phyloP scores from a whole-genome alignment of 2,888 invertebrate species.

The Chrysopilus asiliformis region DNA sequence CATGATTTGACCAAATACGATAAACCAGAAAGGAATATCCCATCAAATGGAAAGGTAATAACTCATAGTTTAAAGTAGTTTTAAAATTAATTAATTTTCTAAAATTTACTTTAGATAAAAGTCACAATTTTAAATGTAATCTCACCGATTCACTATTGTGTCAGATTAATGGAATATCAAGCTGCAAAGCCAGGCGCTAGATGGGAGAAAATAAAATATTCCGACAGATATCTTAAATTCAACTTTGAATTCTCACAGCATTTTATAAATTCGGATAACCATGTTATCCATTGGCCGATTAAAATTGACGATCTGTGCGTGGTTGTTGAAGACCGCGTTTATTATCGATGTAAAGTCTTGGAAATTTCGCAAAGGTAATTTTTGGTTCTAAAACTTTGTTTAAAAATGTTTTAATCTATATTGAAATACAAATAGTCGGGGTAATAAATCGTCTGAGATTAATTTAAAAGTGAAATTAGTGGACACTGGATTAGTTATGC shows the following conservation, averaged over 20 bases:
- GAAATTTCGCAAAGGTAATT: slow-evolving; percentile 24
- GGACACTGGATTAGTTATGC: slow-evolving; percentile 43
- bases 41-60: slow-evolving; percentile 19
- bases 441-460: slow-evolving; percentile 13
- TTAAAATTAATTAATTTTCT: not conserved
- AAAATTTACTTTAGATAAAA: slow-evolving; percentile 28
- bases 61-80: not conserved
- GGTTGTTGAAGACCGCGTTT: slow-evolving; percentile 38
- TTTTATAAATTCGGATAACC: slow-evolving; percentile 19
- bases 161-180: slow-evolving; percentile 39
- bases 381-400: no score
- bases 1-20: slow-evolving; percentile 47
- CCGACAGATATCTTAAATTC: slow-evolving; percentile 20
- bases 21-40: slow-evolving; percentile 40
- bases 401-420: no score
- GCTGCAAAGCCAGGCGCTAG: slow-evolving; percentile 20
- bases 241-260: slow-evolving; percentile 21
- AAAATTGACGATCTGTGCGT: slow-evolving; percentile 46
- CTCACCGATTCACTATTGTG: slow-evolving; percentile 49
- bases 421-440: no score
- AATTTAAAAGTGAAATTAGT: slow-evolving; percentile 39
- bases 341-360: slow-evolving; percentile 43
- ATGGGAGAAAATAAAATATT: slow-evolving; percentile 18
- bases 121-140: slow-evolving; percentile 44
- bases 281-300: slow-evolving; percentile 25